Conservation (phyloP, 2,113 vertebrate genomes). For the Calidris pygmaea region DNA sequence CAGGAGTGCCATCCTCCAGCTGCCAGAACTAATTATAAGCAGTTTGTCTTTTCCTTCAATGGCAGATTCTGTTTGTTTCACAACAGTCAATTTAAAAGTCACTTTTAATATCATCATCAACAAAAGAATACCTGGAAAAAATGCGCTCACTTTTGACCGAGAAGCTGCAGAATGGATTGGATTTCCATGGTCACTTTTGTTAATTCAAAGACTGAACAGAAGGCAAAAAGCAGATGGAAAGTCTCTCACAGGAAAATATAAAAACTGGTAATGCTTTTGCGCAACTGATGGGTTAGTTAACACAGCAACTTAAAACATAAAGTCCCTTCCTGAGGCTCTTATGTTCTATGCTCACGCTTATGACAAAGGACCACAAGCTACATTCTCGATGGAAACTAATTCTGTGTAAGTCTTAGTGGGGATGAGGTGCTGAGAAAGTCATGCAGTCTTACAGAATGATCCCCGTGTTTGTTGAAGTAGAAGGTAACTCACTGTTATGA, state of each 20-base stretch:
- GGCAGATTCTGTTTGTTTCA: constrained; percentile 44
- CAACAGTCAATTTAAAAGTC: constrained; percentile 43
- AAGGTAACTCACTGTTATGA: not conserved
- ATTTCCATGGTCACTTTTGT: constrained; percentile 12
- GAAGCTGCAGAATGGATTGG: not conserved
- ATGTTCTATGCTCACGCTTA: not conserved
- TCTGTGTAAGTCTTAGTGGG: not conserved
- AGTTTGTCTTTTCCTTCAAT: constrained; percentile 54
- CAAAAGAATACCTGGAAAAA: constrained; percentile 34
- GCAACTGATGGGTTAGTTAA: not conserved
- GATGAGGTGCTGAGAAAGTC: not conserved
- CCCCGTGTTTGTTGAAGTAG: not conserved
- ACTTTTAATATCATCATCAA: constrained; percentile 49
- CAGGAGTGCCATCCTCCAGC: constrained; percentile 66
- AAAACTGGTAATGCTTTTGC: not conserved
- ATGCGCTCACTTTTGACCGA: not conserved
- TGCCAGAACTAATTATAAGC: constrained; percentile 66
- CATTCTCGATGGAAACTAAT: not conserved
- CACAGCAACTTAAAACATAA: not conserved
- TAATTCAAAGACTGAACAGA: not conserved
- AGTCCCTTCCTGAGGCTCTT: not conserved
- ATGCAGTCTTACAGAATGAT: not conserved
- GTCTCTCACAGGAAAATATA: not conserved
- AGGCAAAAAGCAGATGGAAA: constrained; percentile 19
- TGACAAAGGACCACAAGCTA: not conserved